Conservation (phyloP, 2,888 invertebrate species). For the Platynereis dumerilii region DNA sequence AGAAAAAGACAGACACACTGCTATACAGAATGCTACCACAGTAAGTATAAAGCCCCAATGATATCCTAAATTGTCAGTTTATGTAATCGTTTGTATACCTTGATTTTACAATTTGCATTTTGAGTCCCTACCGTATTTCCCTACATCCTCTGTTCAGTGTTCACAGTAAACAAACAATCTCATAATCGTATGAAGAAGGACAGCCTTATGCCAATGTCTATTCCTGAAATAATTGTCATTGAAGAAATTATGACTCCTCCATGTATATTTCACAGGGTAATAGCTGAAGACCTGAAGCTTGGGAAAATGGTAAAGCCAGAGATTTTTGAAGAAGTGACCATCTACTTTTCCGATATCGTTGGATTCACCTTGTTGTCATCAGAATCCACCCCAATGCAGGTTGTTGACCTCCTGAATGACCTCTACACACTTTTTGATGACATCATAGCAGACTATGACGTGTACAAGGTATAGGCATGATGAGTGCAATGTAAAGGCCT, state of each 20-base stretch:
- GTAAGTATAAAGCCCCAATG: constrained; percentile 10
- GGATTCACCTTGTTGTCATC: constrained; percentile 4
- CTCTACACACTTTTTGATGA: constrained; percentile 46
- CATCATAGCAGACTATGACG: constrained; percentile 47
- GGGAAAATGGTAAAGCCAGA: not conserved
- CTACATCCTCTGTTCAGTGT: too few species aligned
- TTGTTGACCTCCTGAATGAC: constrained; percentile 43
- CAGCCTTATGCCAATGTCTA: too few species aligned
- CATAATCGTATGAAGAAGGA: too few species aligned
- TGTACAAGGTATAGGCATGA: constrained; percentile 55
- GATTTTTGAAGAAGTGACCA: constrained; percentile 4
- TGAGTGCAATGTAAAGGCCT: too few species aligned
- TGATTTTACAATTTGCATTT: too few species aligned
- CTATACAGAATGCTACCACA: constrained; percentile 17
- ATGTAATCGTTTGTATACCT: too few species aligned
- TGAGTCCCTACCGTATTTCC: too few species aligned
- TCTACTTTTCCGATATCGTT: constrained; percentile 8
- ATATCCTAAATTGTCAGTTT: too few species aligned
- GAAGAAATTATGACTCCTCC: too few species aligned
- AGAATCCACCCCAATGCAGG: constrained; percentile 31
- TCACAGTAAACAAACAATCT: too few species aligned
- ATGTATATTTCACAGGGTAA: too few species aligned
- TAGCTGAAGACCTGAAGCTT: not conserved
- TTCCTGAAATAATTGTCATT: too few species aligned
- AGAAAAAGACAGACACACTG: constrained; percentile 19